These are phyloP conservation scores for Bradypodion ventrale DNA, from an alignment of 2,797 vertebrate species.

Conservation along the genomic window DNA sequence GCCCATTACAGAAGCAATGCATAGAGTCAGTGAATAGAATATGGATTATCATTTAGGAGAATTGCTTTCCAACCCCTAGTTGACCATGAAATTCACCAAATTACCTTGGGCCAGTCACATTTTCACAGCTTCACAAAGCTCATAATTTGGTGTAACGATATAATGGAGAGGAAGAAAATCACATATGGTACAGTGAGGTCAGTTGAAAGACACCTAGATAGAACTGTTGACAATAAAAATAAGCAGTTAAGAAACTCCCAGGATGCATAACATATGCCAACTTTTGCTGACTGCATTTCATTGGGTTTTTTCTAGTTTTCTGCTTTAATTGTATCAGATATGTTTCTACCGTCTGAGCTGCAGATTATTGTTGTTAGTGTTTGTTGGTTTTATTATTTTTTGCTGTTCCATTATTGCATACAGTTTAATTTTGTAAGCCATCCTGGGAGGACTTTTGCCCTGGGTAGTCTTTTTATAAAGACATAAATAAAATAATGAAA, in stretches of 20 bases:
- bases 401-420: neutral
- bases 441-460: neutral
- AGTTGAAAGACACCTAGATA: neutral
- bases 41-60: too few species aligned
- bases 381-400: neutral
- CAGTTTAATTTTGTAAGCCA: neutral
- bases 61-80: too few species aligned
- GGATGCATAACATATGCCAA: neutral
- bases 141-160: too few species aligned
- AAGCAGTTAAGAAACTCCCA: neutral
- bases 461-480: neutral
- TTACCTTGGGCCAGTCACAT: too few species aligned
- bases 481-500: neutral
- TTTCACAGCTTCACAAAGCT: too few species aligned
- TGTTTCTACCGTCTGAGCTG: neutral
- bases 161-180: too few species aligned
- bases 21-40: too few species aligned
- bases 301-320: neutral
- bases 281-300: neutral
- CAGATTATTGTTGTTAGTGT: neutral
- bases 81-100: too few species aligned
- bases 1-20: too few species aligned
- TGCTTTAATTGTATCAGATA: neutral
- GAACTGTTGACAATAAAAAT: neutral
- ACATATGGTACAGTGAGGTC: too few species aligned